phyloP scores from a whole-genome alignment of 2,888 invertebrate species.

The Xestia rhomboidea region DNA sequence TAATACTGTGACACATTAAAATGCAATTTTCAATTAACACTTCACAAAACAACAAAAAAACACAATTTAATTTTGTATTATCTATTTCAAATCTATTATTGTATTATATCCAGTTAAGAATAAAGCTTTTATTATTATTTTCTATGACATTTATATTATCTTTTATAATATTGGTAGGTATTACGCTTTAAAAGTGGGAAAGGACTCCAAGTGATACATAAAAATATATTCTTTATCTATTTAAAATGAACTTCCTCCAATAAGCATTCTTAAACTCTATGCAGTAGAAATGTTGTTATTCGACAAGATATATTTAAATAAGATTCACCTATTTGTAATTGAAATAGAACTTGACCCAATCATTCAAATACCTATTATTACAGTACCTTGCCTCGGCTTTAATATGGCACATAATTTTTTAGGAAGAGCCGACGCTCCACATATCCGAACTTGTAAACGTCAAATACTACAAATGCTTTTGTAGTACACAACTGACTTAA shows the following conservation, averaged over 20 bases:
- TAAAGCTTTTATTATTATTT: slow-evolving; percentile 49
- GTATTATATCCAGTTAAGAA: slow-evolving; percentile 37
- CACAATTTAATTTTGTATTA: slow-evolving; percentile 30
- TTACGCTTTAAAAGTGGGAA: slow-evolving; percentile 55
- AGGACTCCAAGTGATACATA: slow-evolving; percentile 60
- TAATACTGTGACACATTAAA: slow-evolving; percentile 26
- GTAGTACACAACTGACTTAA: neutral
- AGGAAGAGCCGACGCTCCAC: neutral
- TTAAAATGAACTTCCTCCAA: slow-evolving; percentile 53
- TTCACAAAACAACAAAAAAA: slow-evolving; percentile 23
- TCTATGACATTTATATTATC: slow-evolving; percentile 33
- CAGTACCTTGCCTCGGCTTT: neutral
- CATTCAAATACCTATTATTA: neutral
- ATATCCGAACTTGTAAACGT: neutral
- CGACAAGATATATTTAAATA: slow-evolving; percentile 30
- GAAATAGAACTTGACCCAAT: neutral
- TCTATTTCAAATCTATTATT: slow-evolving; percentile 34
- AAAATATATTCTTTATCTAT: slow-evolving; percentile 65
- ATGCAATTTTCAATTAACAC: slow-evolving; percentile 30
- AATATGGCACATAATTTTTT: slow-evolving; percentile 29
- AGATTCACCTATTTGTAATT: neutral
- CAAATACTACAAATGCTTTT: neutral
- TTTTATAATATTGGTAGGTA: slow-evolving; percentile 33
- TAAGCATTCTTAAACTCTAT: slow-evolving; percentile 37
- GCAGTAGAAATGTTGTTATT: slow-evolving; percentile 55